Base-by-base conservation (phyloP, 2,113 vertebrate species). In the Ovibos moschatus region DNA sequence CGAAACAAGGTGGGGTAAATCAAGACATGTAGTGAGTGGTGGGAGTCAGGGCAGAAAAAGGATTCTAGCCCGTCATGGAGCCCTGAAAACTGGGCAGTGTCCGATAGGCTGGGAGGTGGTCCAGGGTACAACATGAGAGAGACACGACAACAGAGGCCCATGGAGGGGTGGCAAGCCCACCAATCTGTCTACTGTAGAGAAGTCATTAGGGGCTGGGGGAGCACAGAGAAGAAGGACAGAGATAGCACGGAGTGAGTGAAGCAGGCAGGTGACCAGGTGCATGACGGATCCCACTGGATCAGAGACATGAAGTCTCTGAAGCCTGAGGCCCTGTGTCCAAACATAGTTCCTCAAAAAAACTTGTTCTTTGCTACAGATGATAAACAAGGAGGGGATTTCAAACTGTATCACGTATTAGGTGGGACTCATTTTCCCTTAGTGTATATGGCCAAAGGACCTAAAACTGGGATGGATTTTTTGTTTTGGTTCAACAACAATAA, bases 361-460 rank as follows among this genome's bases (percentile, higher is more conserved):
- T 10, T 62, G 36, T 45, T 95, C 74, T 53, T 47, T 92, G 28
- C 55, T 57, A 67, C 36, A 60, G 51, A 64, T 2, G 47, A 21
- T 36, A n/a, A 71, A 5, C 16, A 82, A 76, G 60, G 23, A 36
- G 16, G 57, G 21, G 15, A 10, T 79, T 93, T 85, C 13, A 30
- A n/a, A 53, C 1, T 1, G 14, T 3, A 6, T 15, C 2, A 0
- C 0, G 3, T 13, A 12, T 21, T 3, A 21, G 28, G 40, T 78
- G 16, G 13, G 47, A 58, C 13, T 78, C 5, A 16, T 58, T 17
- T 60, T 81, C 58, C 45, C 33, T 47, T 17, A 27, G 43, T 51
- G 21, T 21, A 5, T 33, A 50, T 12, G 43, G 74, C 55, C 45
- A 17, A 60, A 82, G 25, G 57, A 85, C 17, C 21, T 25, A 0